Conservation (phyloP, 1,140 invertebrate species). For the Eupristina koningsbergeri region DNA sequence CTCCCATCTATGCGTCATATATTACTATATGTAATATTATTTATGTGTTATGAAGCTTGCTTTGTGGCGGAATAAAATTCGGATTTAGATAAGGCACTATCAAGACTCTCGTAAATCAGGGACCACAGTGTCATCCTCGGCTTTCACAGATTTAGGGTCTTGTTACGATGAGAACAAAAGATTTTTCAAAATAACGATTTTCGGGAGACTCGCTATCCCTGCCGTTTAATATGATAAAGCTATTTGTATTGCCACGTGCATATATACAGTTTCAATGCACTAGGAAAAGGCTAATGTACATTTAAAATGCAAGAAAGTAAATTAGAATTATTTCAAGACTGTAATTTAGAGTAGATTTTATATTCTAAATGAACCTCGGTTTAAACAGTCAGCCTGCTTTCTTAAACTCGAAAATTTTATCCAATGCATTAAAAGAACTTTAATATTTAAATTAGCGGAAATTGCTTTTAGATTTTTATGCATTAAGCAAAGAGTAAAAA, state of each 20-base stretch:
- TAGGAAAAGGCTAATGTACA: not conserved
- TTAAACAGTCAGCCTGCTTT: not conserved
- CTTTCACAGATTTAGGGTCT: not conserved
- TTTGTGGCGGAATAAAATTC: constrained; percentile 17
- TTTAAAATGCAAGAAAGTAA: not conserved
- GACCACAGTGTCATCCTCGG: not conserved
- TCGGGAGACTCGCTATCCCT: not conserved
- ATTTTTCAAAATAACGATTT: constrained; percentile 2
- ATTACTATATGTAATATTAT: constrained; percentile 13
- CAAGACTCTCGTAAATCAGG: constrained; percentile 19
- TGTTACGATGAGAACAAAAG: constrained; percentile 1
- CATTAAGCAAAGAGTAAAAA: no score
- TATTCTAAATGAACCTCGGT: not conserved
- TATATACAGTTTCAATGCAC: no score
- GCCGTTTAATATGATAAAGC: not conserved
- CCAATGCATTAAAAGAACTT: not conserved
- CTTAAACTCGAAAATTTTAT: not conserved
- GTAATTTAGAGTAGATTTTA: not conserved
- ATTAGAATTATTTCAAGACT: not conserved
- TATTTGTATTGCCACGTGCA: no score
- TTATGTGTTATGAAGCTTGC: constrained; percentile 15
- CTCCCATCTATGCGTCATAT: constrained; percentile 4
- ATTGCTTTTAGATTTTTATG: not conserved
- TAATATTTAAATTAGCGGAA: not conserved
- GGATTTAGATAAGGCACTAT: constrained; percentile 25